Percentiles rank a stretch among this genome's conserved stretches.
Evolutionary conservation across 2,888 invertebrate genomes (phyloP).

Genomic region (Odontothrips loti): DNA sequence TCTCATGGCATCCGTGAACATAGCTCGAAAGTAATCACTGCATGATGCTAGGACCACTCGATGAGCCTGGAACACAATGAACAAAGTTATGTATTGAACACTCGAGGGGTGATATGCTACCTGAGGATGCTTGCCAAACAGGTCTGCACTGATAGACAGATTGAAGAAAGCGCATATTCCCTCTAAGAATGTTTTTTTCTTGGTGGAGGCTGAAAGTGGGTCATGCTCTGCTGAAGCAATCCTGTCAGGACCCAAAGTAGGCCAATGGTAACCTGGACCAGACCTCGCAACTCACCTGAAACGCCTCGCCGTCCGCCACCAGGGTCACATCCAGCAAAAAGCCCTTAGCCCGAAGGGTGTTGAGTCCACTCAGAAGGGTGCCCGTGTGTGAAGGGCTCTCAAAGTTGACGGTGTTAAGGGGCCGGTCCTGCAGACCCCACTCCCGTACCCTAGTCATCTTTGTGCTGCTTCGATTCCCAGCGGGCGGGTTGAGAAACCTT

Average conservation of each 20-base stretch:
- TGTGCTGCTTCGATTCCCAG: background rate
- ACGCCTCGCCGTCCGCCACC: slow-evolving; percentile 59
- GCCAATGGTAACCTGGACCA: background rate
- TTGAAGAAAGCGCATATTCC: too few species aligned
- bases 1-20: slow-evolving; percentile 68
- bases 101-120: background rate
- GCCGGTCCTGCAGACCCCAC: slow-evolving; percentile 40
- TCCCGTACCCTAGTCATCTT: background rate
- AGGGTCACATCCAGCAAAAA: slow-evolving; percentile 64
- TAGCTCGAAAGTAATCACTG: slow-evolving; percentile 70
- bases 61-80: slow-evolving; percentile 53
- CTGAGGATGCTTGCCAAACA: too few species aligned
- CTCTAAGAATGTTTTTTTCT: too few species aligned
- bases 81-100: background rate
- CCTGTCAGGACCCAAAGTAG: slow-evolving; percentile 15
- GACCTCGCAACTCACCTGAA: slow-evolving; percentile 48
- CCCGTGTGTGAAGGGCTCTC: slow-evolving; percentile 54
- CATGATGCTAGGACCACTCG: slow-evolving; percentile 66
- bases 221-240: background rate
- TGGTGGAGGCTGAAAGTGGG: background rate
- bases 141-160: too few species aligned
- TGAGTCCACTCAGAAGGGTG: slow-evolving; percentile 57
- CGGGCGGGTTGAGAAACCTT: background rate
- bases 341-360: slow-evolving; percentile 56
- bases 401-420: slow-evolving; percentile 50